Evolutionary conservation across 2,888 invertebrate species (phyloP).

Genomic region (Sphaerophoria rueppellii): DNA sequence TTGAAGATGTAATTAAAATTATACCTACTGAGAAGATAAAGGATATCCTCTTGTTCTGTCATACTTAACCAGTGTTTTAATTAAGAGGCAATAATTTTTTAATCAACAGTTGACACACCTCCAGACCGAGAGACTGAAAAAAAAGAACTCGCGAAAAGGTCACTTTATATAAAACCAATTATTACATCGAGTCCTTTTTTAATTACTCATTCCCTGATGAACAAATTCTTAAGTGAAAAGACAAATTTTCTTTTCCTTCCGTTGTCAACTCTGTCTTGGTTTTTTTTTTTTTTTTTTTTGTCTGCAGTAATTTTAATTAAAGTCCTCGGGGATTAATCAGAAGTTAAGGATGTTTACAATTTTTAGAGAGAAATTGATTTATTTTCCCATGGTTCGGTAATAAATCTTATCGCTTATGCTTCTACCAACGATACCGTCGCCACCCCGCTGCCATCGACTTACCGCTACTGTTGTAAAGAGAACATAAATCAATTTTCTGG

Average conservation of each 20-base stretch:
- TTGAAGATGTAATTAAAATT: conserved; percentile 5
- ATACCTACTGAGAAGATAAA: neutral
- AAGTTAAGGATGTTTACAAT: conserved; percentile 32
- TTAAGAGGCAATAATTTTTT: conserved; percentile 11
- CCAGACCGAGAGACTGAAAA: neutral
- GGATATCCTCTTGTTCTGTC: neutral
- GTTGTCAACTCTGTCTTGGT: neutral
- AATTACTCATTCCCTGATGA: conserved; percentile 27
- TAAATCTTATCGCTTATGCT: neutral
- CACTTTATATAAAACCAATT: conserved; percentile 21
- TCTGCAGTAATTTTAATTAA: conserved; percentile 34
- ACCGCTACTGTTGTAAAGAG: neutral
- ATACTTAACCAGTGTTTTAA: conserved; percentile 11
- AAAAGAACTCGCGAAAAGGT: neutral
- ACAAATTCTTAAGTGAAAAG: conserved; percentile 9
- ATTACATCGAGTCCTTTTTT: conserved; percentile 16
- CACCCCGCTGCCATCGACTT: too few relatives aligned
- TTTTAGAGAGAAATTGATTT: conserved; percentile 32
- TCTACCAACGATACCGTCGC: too few relatives aligned
- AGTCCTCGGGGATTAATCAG: conserved; percentile 18
- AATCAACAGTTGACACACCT: neutral
- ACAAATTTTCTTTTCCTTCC: conserved; percentile 17
- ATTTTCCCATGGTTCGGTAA: conserved; percentile 8
- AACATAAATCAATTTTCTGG: conserved; percentile 35
- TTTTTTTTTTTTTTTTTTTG: neutral